Evolutionary conservation across 1,140 invertebrate species (phyloP).

Genomic region (Zophobas atratus): DNA sequence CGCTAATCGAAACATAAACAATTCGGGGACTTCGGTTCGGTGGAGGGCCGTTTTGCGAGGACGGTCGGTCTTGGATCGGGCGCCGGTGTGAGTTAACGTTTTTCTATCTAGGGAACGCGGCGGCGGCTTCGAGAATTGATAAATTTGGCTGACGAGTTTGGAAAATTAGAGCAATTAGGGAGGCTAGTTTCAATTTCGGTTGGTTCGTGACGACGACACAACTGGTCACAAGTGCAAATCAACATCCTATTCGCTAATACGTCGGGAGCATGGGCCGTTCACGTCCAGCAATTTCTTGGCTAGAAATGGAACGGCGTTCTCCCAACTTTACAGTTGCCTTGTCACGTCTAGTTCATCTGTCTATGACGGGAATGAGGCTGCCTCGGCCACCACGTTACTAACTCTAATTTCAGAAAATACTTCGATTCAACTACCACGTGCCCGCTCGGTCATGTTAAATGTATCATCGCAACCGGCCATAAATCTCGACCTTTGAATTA

Average conservation of each 20-base stretch:
- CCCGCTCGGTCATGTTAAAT: constrained; percentile 32
- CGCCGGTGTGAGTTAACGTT: background rate
- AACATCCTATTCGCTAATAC: constrained; percentile 46
- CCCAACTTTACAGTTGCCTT: constrained; percentile 49
- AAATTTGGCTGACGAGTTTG: background rate
- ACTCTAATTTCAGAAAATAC: constrained; percentile 49
- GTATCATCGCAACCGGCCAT: constrained; percentile 29
- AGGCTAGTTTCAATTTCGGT: constrained; percentile 32
- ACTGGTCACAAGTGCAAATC: constrained; percentile 49
- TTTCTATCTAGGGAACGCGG: background rate
- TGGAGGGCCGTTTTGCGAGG: too few species aligned
- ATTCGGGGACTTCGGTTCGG: too few species aligned
- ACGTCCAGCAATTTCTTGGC: constrained; percentile 47
- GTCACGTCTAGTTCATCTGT: constrained; percentile 51
- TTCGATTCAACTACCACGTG: constrained; percentile 45
- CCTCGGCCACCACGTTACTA: constrained; percentile 38
- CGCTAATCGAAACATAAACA: too few species aligned
- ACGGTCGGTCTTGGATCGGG: too few species aligned
- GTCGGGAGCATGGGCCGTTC: constrained; percentile 38
- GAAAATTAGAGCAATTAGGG: constrained; percentile 30
- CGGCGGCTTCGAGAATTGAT: background rate
- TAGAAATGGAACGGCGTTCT: constrained; percentile 30
- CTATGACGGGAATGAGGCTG: constrained; percentile 49
- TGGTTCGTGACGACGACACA: constrained; percentile 47
- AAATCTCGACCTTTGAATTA: constrained; percentile 21